Base-by-base conservation (phyloP, 1,140 invertebrate species). In the Hermetia illucens region DNA sequence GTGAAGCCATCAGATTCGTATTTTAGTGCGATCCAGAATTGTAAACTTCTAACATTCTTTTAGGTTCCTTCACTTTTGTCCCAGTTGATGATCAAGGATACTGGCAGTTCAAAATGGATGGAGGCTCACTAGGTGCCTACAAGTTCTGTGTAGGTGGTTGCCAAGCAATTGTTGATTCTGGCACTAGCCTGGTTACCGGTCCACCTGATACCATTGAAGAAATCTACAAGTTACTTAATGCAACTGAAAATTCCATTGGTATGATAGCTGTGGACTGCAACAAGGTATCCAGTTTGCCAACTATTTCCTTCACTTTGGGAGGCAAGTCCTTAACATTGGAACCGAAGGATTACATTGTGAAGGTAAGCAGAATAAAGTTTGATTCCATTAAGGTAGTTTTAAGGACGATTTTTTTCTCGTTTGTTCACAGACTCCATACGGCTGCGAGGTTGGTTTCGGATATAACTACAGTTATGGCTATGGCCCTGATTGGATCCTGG, bases 81-180 rank as follows among this genome's bases (percentile, higher is more conserved):
- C 51, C 58, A 38, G 30, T 63, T 15, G 50, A 49, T 15, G 27
- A 52, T 21, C 31, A 53, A 33, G 50, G 52, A n/a, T 60, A 62
- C 41, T 63, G 61, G 61, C 55, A 60, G 36, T 60, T 63, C 42
- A 21, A 47, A 34, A 53, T 62, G 51, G 41, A 35, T 8, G 8
- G 44, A 8, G 46, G 48, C 29, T 34, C 36, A n/a, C 20, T 53
- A 3, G 41, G 44, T 12, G 49, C 49, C 12, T 20, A 42, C 5
- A 34, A 33, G 0, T 45, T 68, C 42, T 72, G 71, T 47, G 36
- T 45, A 2, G 51, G 52, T 40, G 60, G 63, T 4, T 77, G 73
- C 46, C 52, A 70, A 50, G 78, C 75, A 17, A 81, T 85, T 49
- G 79, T 77, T 43, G 81, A 84, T 53, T 83, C 82, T 25, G 81